Percentiles rank a stretch among this genome's conserved stretches.
These are phyloP conservation scores for Drosophila kurseongensis DNA, from an alignment of 1,140 invertebrate species.

Conservation along the genomic window DNA sequence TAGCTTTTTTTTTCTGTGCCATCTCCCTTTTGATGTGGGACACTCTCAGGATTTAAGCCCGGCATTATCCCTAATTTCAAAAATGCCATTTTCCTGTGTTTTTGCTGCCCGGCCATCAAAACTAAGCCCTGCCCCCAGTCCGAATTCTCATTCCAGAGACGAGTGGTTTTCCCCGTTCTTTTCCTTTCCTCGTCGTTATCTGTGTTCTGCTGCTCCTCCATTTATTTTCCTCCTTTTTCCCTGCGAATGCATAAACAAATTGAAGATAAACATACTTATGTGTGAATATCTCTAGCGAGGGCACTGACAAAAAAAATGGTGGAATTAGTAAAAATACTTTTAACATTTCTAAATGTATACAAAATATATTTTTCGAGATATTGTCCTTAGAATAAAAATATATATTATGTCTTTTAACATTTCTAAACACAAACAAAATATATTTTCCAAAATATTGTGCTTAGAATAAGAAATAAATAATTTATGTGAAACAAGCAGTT, in stretches of 20 bases:
- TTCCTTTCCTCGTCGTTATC: not conserved
- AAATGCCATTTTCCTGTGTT: constrained; percentile 56
- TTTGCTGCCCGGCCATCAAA: constrained; percentile 40
- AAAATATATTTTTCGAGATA: too few relatives aligned
- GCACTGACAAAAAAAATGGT: not conserved
- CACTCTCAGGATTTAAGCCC: constrained; percentile 11
- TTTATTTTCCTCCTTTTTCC: constrained; percentile 2
- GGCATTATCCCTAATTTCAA: constrained; percentile 59
- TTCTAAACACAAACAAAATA: too few relatives aligned
- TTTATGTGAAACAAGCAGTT: too few relatives aligned
- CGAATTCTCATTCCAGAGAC: constrained; percentile 4
- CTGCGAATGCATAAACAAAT: constrained; percentile 63
- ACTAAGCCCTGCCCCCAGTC: constrained; percentile 39
- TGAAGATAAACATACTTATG: constrained; percentile 52
- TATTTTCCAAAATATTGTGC: too few relatives aligned
- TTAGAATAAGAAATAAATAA: too few relatives aligned
- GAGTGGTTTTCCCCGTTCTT: constrained; percentile 5
- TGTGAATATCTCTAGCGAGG: constrained; percentile 4
- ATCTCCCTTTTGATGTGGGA: constrained; percentile 26
- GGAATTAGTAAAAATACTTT: too few relatives aligned
- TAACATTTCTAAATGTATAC: too few relatives aligned
- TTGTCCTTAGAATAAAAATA: too few relatives aligned
- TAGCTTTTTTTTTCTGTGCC: constrained; percentile 1
- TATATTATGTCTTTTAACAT: too few relatives aligned
- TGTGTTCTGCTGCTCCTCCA: not conserved